Evolutionary conservation across 30 jellyfish, hydroid and myxozoan species (phyloP), one percentile per base, ranked within the genome.

Genomic region (Cassiopea andromeda): DNA sequence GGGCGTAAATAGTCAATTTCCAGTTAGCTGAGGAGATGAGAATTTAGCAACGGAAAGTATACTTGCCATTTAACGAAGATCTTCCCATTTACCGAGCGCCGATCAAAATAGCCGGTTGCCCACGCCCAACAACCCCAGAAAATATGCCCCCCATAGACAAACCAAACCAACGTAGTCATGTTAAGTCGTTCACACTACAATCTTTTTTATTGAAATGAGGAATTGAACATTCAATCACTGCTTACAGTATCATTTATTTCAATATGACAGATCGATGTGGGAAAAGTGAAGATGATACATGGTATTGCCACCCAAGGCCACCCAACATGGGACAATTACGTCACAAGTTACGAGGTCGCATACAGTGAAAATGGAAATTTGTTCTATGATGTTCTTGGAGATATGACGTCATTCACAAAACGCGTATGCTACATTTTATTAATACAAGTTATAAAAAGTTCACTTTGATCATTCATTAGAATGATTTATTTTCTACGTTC

Each of bases 231-330:
- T 58, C 14, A 7, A 58, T 58, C 68, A 6, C 68, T 6, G 19
- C 73, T 9, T 64, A 12, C 12, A 49, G 73, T 79, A 4, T 27
- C 48, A 6, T 13, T 1, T 14, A 18, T 8, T 0, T 1, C 19
- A 7, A 43, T 54, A 49, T 59, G 61, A 1, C 78, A 94, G 97
- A 73, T 94, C 54, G 93, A 94, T 60, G 59, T 94, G 64, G 97
- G 94, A 2, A 69, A 59, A 16, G 46, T 66, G 54, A 75, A 68
- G 84, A 67, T 67, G 48, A 67, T 94, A 2, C 66, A 70, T 44
- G 99, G 87, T 7, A 83, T 94, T 18, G 97, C 98, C 7, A 90
- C 99, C 1, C 99, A 94, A 82, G 99, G 99, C 10, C 92, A 92
- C 5, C 94, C 94, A 48, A 67, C 94, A 47, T 87, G 97, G 86